These are phyloP conservation scores for Exephanes ischioxanthus DNA, from an alignment of 2,888 invertebrate genomes.

Conservation along the genomic window DNA sequence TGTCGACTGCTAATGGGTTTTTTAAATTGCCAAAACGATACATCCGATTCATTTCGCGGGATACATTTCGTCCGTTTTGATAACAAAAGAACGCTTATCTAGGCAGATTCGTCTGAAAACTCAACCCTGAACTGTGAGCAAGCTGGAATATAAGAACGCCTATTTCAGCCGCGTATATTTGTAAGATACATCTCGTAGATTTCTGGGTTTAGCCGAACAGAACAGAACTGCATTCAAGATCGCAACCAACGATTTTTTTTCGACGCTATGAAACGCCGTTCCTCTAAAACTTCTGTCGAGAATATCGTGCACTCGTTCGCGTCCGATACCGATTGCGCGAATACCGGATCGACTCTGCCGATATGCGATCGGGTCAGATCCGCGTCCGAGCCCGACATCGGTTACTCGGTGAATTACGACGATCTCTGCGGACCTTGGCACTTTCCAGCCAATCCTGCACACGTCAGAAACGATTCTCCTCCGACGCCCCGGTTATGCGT, in stretches of 20 bases:
- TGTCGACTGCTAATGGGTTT: too few relatives aligned
- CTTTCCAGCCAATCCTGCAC: conserved; percentile 71
- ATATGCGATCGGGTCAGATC: background rate
- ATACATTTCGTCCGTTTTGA: too few relatives aligned
- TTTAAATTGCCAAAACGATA: too few relatives aligned
- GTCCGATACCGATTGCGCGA: conserved; percentile 41
- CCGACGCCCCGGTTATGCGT: conserved; percentile 72
- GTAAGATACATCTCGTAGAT: too few relatives aligned
- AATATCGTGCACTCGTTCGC: conserved; percentile 46
- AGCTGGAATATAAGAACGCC: too few relatives aligned
- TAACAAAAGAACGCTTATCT: too few relatives aligned
- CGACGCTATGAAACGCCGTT: background rate
- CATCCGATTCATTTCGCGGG: too few relatives aligned
- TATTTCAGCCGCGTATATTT: too few relatives aligned
- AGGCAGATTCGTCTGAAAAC: too few relatives aligned
- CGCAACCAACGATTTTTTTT: conserved; percentile 1
- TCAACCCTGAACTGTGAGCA: too few relatives aligned
- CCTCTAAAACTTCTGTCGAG: conserved; percentile 20
- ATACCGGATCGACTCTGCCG: background rate
- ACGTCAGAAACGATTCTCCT: conserved; percentile 55
- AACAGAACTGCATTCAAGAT: too few relatives aligned
- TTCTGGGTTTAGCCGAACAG: too few relatives aligned
- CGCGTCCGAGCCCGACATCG: conserved; percentile 71
- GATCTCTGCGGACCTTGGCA: conserved; percentile 77
- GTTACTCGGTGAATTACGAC: conserved; percentile 74